These are phyloP conservation scores for Cyanocitta stelleri DNA, from an alignment of 2,113 vertebrate genomes.

Conservation along the genomic window DNA sequence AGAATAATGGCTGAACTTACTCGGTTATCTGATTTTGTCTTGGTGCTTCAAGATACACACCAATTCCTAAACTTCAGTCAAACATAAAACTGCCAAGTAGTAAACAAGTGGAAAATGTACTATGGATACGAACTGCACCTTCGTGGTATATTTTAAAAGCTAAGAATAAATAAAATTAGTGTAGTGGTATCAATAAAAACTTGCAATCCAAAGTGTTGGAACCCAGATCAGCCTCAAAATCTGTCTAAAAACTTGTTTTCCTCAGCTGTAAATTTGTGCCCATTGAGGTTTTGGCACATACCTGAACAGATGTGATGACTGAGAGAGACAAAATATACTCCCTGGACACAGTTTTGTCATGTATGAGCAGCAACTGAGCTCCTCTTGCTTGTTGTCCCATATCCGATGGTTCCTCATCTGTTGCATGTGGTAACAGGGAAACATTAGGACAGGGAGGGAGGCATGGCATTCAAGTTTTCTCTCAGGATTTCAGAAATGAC, in stretches of 20 bases:
- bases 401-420: not conserved
- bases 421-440: not conserved
- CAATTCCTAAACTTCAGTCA: not conserved
- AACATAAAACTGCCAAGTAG: not conserved
- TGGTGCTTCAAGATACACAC: not conserved
- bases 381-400: rapidly evolving
- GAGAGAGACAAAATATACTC: not conserved
- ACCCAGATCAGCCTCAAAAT: not conserved
- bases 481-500: not conserved
- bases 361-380: not conserved
- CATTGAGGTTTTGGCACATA: not conserved
- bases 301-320: not conserved
- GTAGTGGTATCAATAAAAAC: not conserved
- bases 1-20: not conserved
- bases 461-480: not conserved
- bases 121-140: not conserved
- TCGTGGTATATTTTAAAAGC: not conserved
- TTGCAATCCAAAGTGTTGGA: not conserved
- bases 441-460: not conserved
- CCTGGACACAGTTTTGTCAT: not conserved
- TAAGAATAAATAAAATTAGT: not conserved
- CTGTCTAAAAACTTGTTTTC: not conserved
- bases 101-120: not conserved
- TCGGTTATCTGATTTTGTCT: not conserved
- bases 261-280: not conserved